A percentile compares a stretch with the other conserved stretches of the same genome.
Conservation (phyloP, 2,797 vertebrate species). For the Arctocebus calabarensis region DNA sequence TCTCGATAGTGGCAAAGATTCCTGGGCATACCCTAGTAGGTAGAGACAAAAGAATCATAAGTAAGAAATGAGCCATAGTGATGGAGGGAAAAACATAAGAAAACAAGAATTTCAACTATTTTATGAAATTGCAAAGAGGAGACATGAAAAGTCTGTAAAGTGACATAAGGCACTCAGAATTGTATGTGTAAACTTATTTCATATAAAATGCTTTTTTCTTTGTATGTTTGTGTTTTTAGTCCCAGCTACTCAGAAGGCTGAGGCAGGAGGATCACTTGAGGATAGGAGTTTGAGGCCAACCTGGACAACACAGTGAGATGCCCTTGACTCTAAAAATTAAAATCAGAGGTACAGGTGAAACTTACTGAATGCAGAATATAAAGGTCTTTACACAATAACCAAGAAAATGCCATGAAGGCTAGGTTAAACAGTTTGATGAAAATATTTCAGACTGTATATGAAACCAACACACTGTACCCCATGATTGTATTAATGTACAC, state of each 20-base stretch:
- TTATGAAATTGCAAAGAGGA: background rate
- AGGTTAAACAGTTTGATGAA: too few species aligned
- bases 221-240: background rate
- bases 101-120: background rate
- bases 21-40: background rate
- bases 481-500: too few species aligned
- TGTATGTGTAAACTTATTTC: background rate
- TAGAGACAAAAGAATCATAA: background rate
- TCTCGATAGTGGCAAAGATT: background rate
- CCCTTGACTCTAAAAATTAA: background rate
- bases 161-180: background rate
- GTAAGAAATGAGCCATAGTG: background rate
- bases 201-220: background rate
- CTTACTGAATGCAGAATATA: too few species aligned
- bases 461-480: too few species aligned
- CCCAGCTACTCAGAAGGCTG: background rate
- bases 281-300: background rate
- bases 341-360: too few species aligned
- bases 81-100: background rate
- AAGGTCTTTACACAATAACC: too few species aligned
- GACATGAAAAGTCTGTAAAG: background rate
- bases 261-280: background rate
- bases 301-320: background rate
- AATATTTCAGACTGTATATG: too few species aligned
- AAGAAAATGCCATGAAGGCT: too few species aligned